A percentile compares a stretch with the other conserved stretches of the same genome.
Conservation (phyloP, 2,113 vertebrate genomes). For the Tragulus kanchil region DNA sequence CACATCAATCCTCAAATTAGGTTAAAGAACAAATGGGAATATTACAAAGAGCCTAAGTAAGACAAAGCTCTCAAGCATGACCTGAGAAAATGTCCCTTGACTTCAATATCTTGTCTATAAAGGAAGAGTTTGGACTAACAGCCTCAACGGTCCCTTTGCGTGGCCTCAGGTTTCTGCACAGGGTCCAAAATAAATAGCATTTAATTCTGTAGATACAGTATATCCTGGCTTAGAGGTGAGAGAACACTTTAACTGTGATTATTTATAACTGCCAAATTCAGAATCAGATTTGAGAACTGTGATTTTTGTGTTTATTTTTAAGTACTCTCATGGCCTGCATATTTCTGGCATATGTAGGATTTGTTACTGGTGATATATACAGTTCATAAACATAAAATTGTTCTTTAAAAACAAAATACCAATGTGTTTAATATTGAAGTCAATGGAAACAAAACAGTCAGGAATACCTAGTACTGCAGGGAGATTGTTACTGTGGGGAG, state of each 20-base stretch:
- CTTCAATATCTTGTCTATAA: conserved; percentile 15
- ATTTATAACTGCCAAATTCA: conserved; percentile 68
- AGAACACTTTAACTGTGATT: conserved; percentile 67
- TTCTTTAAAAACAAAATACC: conserved; percentile 60
- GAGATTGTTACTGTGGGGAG: not conserved
- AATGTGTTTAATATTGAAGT: conserved; percentile 29
- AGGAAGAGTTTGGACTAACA: not conserved
- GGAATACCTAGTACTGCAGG: not conserved
- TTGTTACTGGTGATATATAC: conserved; percentile 44
- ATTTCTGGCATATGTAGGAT: conserved; percentile 61
- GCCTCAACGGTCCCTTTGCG: not conserved
- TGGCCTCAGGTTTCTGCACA: not conserved
- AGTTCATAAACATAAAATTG: conserved; percentile 70
- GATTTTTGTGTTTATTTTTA: conserved; percentile 76
- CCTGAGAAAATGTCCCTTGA: not conserved
- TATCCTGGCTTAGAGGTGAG: conserved; percentile 56
- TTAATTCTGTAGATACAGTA: conserved; percentile 22
- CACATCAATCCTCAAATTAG: conserved; percentile 24
- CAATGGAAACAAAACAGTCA: not conserved
- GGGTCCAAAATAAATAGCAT: not conserved
- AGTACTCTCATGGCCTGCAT: conserved; percentile 54
- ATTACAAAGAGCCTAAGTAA: conserved; percentile 14
- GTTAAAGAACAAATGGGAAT: conserved; percentile 11
- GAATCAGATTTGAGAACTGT: conserved; percentile 68
- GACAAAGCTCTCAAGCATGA: not conserved